Percentiles rank a stretch among this genome's conserved stretches.
phyloP scores from a whole-genome alignment of 2,888 invertebrate species.

The Synanthedon tipuliformis region DNA sequence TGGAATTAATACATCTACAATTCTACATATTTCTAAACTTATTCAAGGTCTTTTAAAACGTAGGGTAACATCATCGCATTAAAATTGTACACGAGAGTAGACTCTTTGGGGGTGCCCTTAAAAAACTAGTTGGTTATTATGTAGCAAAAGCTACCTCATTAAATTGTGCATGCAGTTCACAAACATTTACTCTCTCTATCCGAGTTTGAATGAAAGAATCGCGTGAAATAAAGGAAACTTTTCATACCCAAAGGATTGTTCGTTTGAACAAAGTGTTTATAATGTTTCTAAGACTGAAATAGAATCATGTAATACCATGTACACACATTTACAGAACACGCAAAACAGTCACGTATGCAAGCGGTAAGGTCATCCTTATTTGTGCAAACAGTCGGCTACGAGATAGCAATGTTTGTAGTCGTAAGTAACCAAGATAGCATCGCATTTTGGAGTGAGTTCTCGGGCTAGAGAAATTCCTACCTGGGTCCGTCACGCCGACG shows the following conservation, averaged over 20 bases:
- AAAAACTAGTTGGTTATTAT: not conserved
- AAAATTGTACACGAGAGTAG: slow-evolving; percentile 10
- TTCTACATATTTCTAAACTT: slow-evolving; percentile 15
- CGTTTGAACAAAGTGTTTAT: not conserved
- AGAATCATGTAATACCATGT: not conserved
- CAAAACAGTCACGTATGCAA: slow-evolving; percentile 36
- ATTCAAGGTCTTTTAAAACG: slow-evolving; percentile 22
- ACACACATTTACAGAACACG: not conserved
- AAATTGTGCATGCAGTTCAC: not conserved
- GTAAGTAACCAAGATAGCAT: slow-evolving; percentile 49
- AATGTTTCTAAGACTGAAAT: not conserved
- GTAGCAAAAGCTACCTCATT: not conserved
- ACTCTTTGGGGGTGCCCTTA: not conserved
- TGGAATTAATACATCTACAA: too few relatives aligned
- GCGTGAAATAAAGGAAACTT: too few relatives aligned
- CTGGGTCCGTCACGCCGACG: slow-evolving; percentile 40
- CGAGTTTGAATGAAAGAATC: too few relatives aligned
- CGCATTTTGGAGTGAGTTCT: slow-evolving; percentile 8
- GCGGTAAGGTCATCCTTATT: slow-evolving; percentile 44
- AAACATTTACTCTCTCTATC: too few relatives aligned
- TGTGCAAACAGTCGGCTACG: slow-evolving; percentile 47
- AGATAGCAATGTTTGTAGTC: slow-evolving; percentile 54
- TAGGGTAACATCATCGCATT: slow-evolving; percentile 13
- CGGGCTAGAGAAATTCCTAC: slow-evolving; percentile 32
- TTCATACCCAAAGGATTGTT: not conserved